Evolutionary conservation across 2,888 invertebrate genomes (phyloP).

Genomic region (Schizaphis graminum): DNA sequence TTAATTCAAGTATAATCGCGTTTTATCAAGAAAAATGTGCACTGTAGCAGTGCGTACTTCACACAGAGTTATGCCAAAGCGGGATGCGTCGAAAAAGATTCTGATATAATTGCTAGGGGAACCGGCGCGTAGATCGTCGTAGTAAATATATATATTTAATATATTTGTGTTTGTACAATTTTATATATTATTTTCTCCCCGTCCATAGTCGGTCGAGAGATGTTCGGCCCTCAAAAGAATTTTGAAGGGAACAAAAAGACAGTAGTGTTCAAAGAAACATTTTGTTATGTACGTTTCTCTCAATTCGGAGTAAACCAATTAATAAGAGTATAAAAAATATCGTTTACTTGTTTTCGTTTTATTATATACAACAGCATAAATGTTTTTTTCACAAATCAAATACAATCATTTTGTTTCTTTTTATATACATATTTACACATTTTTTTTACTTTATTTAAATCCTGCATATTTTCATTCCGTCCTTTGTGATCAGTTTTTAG

Average conservation of each 20-base stretch:
- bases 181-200: conserved; percentile 28
- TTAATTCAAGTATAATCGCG: conserved; percentile 44
- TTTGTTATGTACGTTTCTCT: not conserved
- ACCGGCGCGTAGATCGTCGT: not conserved
- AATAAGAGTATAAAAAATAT: conserved; percentile 31
- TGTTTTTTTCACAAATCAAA: conserved; percentile 53
- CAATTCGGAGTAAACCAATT: conserved; percentile 48
- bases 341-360: conserved; percentile 20
- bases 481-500: conserved; percentile 36
- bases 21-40: conserved; percentile 3
- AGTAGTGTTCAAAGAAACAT: conserved; percentile 34
- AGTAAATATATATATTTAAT: not conserved
- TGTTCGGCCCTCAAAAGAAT: conserved; percentile 36
- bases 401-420: conserved; percentile 19
- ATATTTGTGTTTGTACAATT: conserved; percentile 22
- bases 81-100: conserved; percentile 29
- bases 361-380: conserved; percentile 25
- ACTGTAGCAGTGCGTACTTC: not conserved
- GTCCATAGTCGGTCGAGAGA: not conserved
- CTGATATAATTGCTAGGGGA: conserved; percentile 18
- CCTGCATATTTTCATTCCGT: not conserved
- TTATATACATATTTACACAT: not conserved
- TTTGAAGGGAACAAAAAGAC: conserved; percentile 25
- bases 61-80: not conserved
- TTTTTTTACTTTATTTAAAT: not conserved